Evolutionary conservation across 2,797 vertebrate species (phyloP), one percentile per base, ranked within the genome.

Genomic region (Muscicapa comitata): DNA sequence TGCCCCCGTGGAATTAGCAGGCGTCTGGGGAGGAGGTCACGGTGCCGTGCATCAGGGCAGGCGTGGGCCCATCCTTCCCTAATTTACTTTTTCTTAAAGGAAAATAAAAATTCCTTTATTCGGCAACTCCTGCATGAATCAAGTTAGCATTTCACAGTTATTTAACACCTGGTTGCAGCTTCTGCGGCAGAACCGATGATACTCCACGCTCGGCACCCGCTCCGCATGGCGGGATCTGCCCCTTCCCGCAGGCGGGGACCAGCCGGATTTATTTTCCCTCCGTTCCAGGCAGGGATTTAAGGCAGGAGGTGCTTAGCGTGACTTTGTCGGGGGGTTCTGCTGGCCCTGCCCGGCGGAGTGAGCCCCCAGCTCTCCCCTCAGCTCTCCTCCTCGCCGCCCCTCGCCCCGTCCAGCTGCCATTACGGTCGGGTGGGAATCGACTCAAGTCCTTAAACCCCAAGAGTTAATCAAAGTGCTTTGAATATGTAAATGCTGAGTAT

Each of bases 381-480:
- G 65, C 61, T 54, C 7, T 3, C 59, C 37, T 82, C 55, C 72
- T 17, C 2, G 5, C 75, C 5, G 9, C 74, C 6, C 5, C 86
- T 61, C 51, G 53, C 66, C 74, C 83, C 5, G 54, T 92, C 94
- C 94, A 93, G 85, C 90, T 95, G 94, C 89, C 91, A 45, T 55
- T 21, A 29, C 42, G 51, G 67, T 80, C 17, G 72, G 88, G 85
- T 88, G 90, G 94, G 95, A 94, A 90, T 86, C 67, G 70, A 88
- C 90, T 93, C 88, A 88, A 91, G 90, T 91, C 93, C 93, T 95
- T 82, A 93, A 94, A 92, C 81, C 90, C 94, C 90, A 92, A 94
- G 95, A 96, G 95, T 96, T 96, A 94, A 96, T 94, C 90, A 95
- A 96, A 96, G 94, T 96, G 96, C 95, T 96, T 96, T 96, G 95